Evolutionary conservation across 2,888 invertebrate genomes (phyloP).

Genomic region (Chelonus formosanus): DNA sequence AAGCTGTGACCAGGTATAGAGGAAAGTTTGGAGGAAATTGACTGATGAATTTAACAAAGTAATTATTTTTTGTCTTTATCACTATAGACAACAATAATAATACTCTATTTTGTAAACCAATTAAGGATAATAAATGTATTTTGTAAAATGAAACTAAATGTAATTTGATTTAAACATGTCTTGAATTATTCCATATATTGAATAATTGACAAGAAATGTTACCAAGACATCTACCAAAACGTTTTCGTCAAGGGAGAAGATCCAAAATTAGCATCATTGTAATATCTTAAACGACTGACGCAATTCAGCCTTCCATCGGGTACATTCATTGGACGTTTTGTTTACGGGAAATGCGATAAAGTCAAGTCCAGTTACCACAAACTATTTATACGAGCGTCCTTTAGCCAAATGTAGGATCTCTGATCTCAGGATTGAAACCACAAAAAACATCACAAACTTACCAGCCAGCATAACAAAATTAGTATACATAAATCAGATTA

Average conservation of each 20-base stretch:
- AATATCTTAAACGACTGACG: constrained; percentile 30
- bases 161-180: too few species aligned
- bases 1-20: constrained; percentile 44
- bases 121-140: too few species aligned
- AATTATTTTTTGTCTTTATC: neutral
- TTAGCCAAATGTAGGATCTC: constrained; percentile 7
- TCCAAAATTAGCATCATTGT: constrained; percentile 35
- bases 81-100: neutral
- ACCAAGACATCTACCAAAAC: too few species aligned
- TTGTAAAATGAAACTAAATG: too few species aligned
- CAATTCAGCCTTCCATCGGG: constrained; percentile 30
- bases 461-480: neutral
- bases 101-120: too few species aligned
- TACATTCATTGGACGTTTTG: constrained; percentile 17
- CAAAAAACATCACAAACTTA: neutral
- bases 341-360: constrained; percentile 17
- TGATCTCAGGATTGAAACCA: neutral
- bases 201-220: neutral
- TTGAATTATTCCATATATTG: neutral
- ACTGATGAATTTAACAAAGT: neutral
- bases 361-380: constrained; percentile 12
- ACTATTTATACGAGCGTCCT: constrained; percentile 24
- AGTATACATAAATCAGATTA: constrained; percentile 3
- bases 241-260: constrained; percentile 3
- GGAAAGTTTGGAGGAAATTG: neutral